Conservation (phyloP, 30 jellyfish, hydroid and myxozoan species). For the Cassiopea xamachana region DNA sequence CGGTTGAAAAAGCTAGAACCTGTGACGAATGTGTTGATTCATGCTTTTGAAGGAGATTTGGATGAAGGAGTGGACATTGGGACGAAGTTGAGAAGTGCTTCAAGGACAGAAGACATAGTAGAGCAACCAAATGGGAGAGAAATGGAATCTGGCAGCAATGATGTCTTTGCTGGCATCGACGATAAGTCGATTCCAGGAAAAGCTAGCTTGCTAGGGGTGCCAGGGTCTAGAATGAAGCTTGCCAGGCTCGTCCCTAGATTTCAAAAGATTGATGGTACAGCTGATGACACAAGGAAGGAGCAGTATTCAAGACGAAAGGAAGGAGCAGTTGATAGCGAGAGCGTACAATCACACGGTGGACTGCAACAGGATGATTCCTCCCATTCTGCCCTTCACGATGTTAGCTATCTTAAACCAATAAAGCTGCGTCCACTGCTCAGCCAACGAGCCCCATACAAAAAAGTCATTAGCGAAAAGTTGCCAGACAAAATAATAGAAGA, state of each 20-base stretch:
- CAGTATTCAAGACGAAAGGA: no score
- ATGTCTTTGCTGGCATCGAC: constrained; percentile 54
- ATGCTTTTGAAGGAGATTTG: constrained; percentile 52
- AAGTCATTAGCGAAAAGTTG: constrained; percentile 25
- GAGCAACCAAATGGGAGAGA: background rate
- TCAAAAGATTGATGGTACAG: background rate
- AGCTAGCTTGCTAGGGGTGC: background rate
- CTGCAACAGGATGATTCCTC: background rate
- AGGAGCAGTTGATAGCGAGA: background rate
- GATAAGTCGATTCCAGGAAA: background rate
- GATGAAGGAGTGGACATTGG: constrained; percentile 24
- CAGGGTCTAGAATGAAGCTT: constrained; percentile 21
- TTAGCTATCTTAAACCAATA: background rate
- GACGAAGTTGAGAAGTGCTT: background rate
- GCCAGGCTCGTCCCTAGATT: background rate
- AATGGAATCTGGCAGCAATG: constrained; percentile 3
- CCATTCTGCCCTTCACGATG: background rate
- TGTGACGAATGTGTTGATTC: constrained; percentile 53
- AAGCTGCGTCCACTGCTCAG: constrained; percentile 1
- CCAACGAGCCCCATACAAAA: background rate
- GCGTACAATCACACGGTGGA: background rate
- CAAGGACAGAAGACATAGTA: constrained; percentile 29
- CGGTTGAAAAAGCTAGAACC: constrained; percentile 17
- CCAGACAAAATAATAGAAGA: constrained; percentile 50
- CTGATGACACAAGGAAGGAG: no score